Evolutionary conservation across 2,797 vertebrate species (phyloP), one percentile per base, ranked within the genome.

Genomic region (Garrulus glandarius): DNA sequence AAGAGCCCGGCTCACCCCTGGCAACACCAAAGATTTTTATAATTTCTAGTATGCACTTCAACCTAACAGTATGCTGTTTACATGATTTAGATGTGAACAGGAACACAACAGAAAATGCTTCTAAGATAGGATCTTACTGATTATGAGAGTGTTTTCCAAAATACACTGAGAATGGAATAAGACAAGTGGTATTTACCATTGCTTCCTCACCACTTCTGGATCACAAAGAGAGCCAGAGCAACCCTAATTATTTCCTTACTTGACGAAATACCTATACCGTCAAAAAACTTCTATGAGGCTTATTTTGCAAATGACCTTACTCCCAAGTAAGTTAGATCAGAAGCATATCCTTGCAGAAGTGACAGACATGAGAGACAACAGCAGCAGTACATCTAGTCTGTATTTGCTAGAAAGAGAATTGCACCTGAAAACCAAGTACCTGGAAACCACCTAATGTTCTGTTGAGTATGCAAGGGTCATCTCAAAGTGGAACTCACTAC

Each of bases 51-150:
- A 15, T 41, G 39, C 29, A 14, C 43, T 87, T 72, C 71, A 71
- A 23, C 30, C 6, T 26, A 61, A 36, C 47, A 71, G 17, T 30
- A 29, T 4, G 23, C 3, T 89, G 69, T 57, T 88, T 69, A 52
- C 13, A 2, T 37, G 4, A 89, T 56, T 81, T 88, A 81, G 84
- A 91, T 72, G 83, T 6, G 34, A 89, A 84, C 39, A 85, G 53
- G 81, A 95, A 81, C 44, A 83, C 32, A 60, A 60, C 34, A 88
- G 46, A 95, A 94, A 93, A 93, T 22, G 13, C 32, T 93, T 89
- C 65, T 49, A 34, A 92, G 76, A 75, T 30, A 80, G 71, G 24
- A 92, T 92, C 72, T 94, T 41, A 10, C 50, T 41, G 89, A 94
- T 94, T 59, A 91, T 44, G 55, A n/a, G 87, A 78, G 65, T 21